Percentiles rank a stretch among this genome's conserved stretches.
These are phyloP conservation scores for Mobula hypostoma DNA, from an alignment of 2,113 vertebrate genomes.

Conservation along the genomic window DNA sequence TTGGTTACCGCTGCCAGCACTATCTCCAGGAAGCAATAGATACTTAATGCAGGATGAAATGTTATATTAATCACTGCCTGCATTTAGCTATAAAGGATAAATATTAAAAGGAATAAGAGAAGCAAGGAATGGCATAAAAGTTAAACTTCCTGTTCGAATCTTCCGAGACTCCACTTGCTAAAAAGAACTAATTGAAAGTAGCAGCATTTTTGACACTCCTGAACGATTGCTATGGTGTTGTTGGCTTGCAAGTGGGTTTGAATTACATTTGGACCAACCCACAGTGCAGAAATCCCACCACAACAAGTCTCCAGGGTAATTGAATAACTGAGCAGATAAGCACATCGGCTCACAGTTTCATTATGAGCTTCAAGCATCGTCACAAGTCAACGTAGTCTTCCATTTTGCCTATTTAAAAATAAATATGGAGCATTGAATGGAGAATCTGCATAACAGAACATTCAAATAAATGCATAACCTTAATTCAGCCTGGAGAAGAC, in stretches of 20 bases:
- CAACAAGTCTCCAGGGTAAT: neutral
- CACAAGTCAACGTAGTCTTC: neutral
- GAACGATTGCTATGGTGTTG: neutral
- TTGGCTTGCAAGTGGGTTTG: neutral
- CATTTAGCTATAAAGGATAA: neutral
- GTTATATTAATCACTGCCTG: neutral
- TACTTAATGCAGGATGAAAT: neutral
- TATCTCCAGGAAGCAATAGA: neutral
- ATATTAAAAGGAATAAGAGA: neutral
- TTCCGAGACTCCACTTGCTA: neutral
- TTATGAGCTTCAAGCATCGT: neutral
- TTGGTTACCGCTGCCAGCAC: neutral
- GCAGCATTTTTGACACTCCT: no score
- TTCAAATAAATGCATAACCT: neutral
- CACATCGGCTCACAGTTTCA: neutral
- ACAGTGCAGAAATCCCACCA: neutral
- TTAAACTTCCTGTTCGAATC: neutral
- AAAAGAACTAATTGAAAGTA: neutral
- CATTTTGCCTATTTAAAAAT: neutral
- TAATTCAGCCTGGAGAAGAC: neutral
- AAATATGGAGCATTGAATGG: neutral
- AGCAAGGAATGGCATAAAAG: neutral
- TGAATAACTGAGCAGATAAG: neutral
- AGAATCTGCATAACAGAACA: neutral
- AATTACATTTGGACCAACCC: neutral